Evolutionary conservation across 1,140 invertebrate species (phyloP).

Genomic region (Drosophila nigrodunni): DNA sequence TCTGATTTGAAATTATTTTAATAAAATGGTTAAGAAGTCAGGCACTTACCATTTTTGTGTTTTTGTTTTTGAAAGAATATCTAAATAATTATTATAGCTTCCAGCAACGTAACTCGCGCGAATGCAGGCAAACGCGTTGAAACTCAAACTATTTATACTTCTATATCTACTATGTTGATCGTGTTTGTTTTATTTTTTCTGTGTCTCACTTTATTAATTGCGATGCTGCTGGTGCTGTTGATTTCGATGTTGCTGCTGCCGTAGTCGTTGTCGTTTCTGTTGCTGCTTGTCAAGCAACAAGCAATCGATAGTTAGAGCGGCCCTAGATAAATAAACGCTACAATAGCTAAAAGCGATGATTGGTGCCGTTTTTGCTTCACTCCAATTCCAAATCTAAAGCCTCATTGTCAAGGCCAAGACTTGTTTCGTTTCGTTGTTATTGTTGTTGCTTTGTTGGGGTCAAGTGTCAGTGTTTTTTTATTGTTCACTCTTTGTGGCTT

Average conservation of each 20-base stretch:
- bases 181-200: constrained; percentile 49
- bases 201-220: constrained; percentile 76
- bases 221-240: constrained; percentile 50
- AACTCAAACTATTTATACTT: constrained; percentile 78
- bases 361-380: constrained; percentile 40
- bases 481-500: constrained; percentile 33
- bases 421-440: constrained; percentile 62
- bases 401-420: constrained; percentile 77
- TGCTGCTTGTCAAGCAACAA: constrained; percentile 50
- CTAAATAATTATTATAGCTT: constrained; percentile 53
- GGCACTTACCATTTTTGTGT: constrained; percentile 46
- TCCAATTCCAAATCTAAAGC: constrained; percentile 34
- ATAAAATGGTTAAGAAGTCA: constrained; percentile 12
- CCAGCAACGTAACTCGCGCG: constrained; percentile 60
- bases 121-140: constrained; percentile 66
- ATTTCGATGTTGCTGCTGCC: constrained; percentile 14
- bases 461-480: constrained; percentile 73
- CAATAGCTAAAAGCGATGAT: constrained; percentile 35
- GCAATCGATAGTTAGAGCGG: constrained; percentile 56
- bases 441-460: constrained; percentile 59
- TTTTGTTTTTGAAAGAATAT: constrained; percentile 38
- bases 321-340: constrained; percentile 72
- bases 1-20: constrained; percentile 4
- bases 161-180: constrained; percentile 56
- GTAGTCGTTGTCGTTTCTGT: constrained; percentile 23